Evolutionary conservation across 1,140 invertebrate genomes (phyloP).

Genomic region (Penaeus indicus): DNA sequence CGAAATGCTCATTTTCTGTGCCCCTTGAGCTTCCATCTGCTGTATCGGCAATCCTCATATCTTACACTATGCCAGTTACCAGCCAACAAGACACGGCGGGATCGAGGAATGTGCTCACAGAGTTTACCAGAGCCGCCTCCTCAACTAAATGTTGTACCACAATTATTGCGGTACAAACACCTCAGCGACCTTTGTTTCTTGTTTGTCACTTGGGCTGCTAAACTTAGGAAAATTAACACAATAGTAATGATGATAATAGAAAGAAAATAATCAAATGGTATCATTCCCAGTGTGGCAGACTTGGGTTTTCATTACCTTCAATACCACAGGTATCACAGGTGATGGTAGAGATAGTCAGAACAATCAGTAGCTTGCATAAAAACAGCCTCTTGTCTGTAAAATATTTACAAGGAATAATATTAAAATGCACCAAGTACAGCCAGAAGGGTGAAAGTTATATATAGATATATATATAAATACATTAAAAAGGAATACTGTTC

Average conservation of each 20-base stretch:
- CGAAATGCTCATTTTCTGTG: constrained; percentile 28
- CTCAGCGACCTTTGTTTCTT: constrained; percentile 54
- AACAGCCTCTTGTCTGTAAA: constrained; percentile 36
- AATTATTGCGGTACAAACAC: constrained; percentile 36
- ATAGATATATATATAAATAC: constrained; percentile 26
- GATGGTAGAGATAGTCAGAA: constrained; percentile 28
- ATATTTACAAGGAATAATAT: constrained; percentile 46
- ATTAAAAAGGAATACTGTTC: constrained; percentile 45
- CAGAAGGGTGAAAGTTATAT: constrained; percentile 33
- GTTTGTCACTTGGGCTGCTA: not conserved
- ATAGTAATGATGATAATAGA: constrained; percentile 15
- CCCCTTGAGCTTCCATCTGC: constrained; percentile 35
- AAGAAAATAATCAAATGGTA: constrained; percentile 22
- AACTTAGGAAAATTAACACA: not conserved
- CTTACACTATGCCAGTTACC: constrained; percentile 21
- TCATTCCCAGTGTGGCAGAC: constrained; percentile 37
- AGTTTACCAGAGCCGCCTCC: constrained; percentile 35
- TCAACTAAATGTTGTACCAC: not conserved
- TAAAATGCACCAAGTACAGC: constrained; percentile 42
- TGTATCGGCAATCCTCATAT: constrained; percentile 29
- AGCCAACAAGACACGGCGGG: constrained; percentile 49
- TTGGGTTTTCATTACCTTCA: constrained; percentile 53
- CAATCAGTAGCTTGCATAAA: constrained; percentile 39
- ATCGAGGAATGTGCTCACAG: constrained; percentile 17
- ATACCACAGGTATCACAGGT: constrained; percentile 51